phyloP scores from a whole-genome alignment of 2,888 invertebrate species.

The Diloba caeruleocephala region DNA sequence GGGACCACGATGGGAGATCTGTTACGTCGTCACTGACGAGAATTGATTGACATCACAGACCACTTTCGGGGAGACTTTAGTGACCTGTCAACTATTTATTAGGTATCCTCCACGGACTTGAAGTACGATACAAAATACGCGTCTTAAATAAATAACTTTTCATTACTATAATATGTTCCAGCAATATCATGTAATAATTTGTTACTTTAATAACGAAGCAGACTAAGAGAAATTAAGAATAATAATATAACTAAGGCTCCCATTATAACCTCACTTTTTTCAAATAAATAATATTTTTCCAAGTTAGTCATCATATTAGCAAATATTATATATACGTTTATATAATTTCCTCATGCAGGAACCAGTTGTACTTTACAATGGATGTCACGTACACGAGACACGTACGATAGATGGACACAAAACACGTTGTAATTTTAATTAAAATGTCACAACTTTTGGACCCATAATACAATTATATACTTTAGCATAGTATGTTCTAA shows the following conservation, averaged over 20 bases:
- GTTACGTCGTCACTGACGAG: conserved; percentile 52
- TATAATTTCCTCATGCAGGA: conserved; percentile 55
- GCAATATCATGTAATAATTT: too few relatives aligned
- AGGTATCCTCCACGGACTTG: conserved; percentile 9
- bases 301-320: conserved; percentile 49
- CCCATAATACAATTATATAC: conserved; percentile 65
- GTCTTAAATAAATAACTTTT: not conserved
- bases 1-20: conserved; percentile 56
- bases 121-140: not conserved
- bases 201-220: not conserved
- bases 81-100: conserved; percentile 20
- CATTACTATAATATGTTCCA: too few relatives aligned
- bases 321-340: too few relatives aligned
- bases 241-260: not conserved
- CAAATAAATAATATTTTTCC: conserved; percentile 10
- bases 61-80: conserved; percentile 29
- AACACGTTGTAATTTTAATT: conserved; percentile 83
- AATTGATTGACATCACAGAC: conserved; percentile 47
- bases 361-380: conserved; percentile 72
- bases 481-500: conserved; percentile 53
- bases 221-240: not conserved
- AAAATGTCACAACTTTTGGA: conserved; percentile 82
- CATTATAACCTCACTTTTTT: conserved; percentile 5
- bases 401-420: conserved; percentile 72
- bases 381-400: conserved; percentile 76